Conservation (phyloP, 1,140 invertebrate genomes). For the Gyrodactylus salaris region DNA sequence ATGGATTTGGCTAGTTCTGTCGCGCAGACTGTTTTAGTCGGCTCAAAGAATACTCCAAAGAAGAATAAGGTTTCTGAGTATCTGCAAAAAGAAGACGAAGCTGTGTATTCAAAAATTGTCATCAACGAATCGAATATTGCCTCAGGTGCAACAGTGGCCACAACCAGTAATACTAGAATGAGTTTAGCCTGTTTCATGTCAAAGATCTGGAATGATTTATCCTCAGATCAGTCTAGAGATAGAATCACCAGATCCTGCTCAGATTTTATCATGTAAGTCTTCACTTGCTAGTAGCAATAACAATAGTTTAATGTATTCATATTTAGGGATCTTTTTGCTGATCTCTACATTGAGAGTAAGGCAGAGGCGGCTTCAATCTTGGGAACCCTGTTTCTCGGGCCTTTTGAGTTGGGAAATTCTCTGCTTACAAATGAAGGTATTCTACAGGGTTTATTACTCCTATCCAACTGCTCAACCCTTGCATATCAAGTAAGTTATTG, state of each 20-base stretch:
- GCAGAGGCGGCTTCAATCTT: slow-evolving; percentile 28
- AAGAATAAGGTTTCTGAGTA: neutral
- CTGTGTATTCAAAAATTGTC: neutral
- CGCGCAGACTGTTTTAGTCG: neutral
- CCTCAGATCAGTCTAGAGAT: slow-evolving; percentile 44
- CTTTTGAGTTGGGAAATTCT: slow-evolving; percentile 62
- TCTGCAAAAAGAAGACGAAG: neutral
- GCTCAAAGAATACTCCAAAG: neutral
- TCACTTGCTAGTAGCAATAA: neutral
- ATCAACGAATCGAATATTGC: neutral
- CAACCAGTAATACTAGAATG: slow-evolving; percentile 47
- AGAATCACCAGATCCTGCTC: slow-evolving; percentile 41
- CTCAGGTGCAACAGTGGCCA: slow-evolving; percentile 21
- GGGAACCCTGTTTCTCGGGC: slow-evolving; percentile 25
- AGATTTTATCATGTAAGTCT: slow-evolving; percentile 36
- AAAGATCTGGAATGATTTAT: slow-evolving; percentile 65
- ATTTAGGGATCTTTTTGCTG: slow-evolving; percentile 35
- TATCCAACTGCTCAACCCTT: slow-evolving; percentile 51
- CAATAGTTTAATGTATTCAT: slow-evolving; percentile 7
- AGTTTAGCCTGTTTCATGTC: slow-evolving; percentile 51
- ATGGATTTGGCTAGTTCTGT: neutral
- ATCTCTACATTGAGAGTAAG: slow-evolving; percentile 48
- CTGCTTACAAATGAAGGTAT: slow-evolving; percentile 63
- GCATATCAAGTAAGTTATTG: slow-evolving; percentile 31
- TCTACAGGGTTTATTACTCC: slow-evolving; percentile 71